Conservation (phyloP, 2,113 vertebrate species). For the Pseudorhombus dupliciocellatus region DNA sequence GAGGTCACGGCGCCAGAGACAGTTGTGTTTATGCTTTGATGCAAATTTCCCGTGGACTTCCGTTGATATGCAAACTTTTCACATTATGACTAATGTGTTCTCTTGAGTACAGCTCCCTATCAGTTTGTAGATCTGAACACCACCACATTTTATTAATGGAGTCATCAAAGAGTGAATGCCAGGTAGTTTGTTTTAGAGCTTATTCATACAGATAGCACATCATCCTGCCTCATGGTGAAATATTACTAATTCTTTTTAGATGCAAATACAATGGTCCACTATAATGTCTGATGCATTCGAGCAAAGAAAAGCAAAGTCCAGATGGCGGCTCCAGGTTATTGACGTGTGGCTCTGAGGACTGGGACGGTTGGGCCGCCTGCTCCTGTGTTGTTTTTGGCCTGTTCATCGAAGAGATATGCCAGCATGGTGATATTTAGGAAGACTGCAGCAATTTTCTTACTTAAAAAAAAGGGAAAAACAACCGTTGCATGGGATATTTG, state of each 20-base stretch:
- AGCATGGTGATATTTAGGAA: slow-evolving; percentile 39
- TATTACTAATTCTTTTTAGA: slow-evolving; percentile 54
- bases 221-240: slow-evolving; percentile 30
- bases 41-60: slow-evolving; percentile 68
- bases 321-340: slow-evolving; percentile 59
- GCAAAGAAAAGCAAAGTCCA: slow-evolving; percentile 52
- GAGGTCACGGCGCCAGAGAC: slow-evolving; percentile 52
- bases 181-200: slow-evolving; percentile 48
- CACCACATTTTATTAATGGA: slow-evolving; percentile 12
- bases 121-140: slow-evolving; percentile 12
- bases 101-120: slow-evolving; percentile 5
- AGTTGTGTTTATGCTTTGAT: slow-evolving; percentile 61
- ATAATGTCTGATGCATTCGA: slow-evolving; percentile 26
- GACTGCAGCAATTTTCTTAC: slow-evolving; percentile 5
- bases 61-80: slow-evolving; percentile 73
- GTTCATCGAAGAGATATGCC: slow-evolving; percentile 21
- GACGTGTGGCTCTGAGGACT: slow-evolving; percentile 44
- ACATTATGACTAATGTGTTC: slow-evolving; percentile 4
- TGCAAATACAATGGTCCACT: slow-evolving; percentile 63
- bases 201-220: slow-evolving; percentile 60
- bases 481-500: slow-evolving; percentile 8
- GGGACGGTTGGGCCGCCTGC: slow-evolving; percentile 22
- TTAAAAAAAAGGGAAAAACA: slow-evolving; percentile 5
- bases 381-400: slow-evolving; percentile 52
- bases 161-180: slow-evolving; percentile 17